Evolutionary conservation across 2,888 invertebrate species (phyloP).

Genomic region (Cordilura impudica): DNA sequence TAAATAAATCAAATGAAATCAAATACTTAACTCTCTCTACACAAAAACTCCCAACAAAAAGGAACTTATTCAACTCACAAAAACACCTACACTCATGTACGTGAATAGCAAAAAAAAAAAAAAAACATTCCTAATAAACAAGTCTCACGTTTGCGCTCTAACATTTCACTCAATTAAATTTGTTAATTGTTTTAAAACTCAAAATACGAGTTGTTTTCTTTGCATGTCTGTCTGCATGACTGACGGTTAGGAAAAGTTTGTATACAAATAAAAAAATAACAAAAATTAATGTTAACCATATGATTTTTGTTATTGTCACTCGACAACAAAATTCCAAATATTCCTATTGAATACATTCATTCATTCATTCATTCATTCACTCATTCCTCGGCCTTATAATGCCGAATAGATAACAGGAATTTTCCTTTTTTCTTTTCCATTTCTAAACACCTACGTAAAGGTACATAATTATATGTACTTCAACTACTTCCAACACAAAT

Average conservation of each 20-base stretch:
- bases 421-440: neutral
- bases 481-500: neutral
- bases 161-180: slow-evolving; percentile 45
- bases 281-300: slow-evolving; percentile 42
- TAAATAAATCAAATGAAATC: slow-evolving; percentile 26
- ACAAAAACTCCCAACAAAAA: neutral
- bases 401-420: neutral
- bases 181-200: slow-evolving; percentile 5
- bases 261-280: neutral
- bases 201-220: slow-evolving; percentile 16
- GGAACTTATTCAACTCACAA: neutral
- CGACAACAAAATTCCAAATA: neutral
- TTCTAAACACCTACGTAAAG: slow-evolving; percentile 52
- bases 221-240: neutral
- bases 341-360: neutral
- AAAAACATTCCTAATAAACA: neutral
- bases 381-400: neutral
- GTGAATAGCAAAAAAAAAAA: neutral
- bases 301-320: slow-evolving; percentile 59
- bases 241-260: slow-evolving; percentile 29
- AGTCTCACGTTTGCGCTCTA: slow-evolving; percentile 50
- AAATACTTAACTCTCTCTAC: slow-evolving; percentile 29
- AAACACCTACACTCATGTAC: neutral
- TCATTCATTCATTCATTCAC: neutral
- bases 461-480: neutral